Percentiles rank a stretch among this genome's conserved stretches.
phyloP scores from a whole-genome alignment of 2,888 invertebrate species.

The Ferrisia virgata region DNA sequence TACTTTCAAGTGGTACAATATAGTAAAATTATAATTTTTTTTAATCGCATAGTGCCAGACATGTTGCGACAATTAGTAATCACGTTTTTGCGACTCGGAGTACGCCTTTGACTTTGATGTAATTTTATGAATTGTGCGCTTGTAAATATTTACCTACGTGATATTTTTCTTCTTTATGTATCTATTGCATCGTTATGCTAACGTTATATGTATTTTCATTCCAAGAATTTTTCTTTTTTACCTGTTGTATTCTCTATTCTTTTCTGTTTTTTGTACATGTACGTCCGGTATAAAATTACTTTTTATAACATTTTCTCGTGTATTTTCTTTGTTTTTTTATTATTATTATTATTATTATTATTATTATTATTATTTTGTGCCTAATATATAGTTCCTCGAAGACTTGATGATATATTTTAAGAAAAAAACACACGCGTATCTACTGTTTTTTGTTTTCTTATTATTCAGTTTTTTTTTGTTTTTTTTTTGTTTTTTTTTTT shows the following conservation, averaged over 20 bases:
- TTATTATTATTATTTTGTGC: background rate
- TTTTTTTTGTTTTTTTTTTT: background rate
- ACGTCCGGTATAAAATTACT: background rate
- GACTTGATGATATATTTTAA: background rate
- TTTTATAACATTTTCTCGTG: background rate
- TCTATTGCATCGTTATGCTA: background rate
- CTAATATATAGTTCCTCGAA: constrained; percentile 13
- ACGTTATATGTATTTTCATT: background rate
- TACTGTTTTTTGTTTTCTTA: background rate
- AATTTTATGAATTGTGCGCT: too few relatives aligned
- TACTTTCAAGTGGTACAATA: too few relatives aligned
- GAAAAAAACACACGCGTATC: background rate
- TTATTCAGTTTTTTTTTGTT: background rate
- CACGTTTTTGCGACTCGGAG: too few relatives aligned
- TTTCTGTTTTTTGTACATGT: constrained; percentile 1
- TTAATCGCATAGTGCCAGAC: too few relatives aligned
- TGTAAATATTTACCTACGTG: too few relatives aligned
- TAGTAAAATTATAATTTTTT: too few relatives aligned
- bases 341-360: background rate
- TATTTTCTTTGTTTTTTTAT: background rate
- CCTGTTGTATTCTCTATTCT: background rate
- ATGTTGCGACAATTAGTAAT: too few relatives aligned
- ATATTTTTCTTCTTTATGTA: background rate
- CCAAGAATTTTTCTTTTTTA: background rate
- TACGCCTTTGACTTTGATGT: too few relatives aligned